Base-by-base conservation (phyloP, 1,140 invertebrate species). In the Cyphomyrmex costatus region DNA sequence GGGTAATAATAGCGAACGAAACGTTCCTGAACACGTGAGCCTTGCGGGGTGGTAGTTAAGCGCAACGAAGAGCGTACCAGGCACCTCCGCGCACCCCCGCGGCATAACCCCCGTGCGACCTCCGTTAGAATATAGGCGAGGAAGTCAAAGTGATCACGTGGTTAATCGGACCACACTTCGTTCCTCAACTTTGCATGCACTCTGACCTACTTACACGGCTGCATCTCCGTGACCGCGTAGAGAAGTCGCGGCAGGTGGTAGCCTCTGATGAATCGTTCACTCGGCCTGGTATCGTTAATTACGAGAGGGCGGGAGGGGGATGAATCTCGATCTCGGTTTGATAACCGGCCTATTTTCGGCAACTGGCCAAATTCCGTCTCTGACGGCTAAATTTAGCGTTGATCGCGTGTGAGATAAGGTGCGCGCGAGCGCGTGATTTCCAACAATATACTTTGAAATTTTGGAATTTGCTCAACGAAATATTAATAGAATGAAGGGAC, bases 121-220 rank as follows among this genome's bases (percentile, higher is more conserved):
- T n/a, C 19, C 51, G 49, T 78, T 24, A 30, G 83, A 92, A 93
- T 92, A 87, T 90, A 91, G 89, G 92, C 80, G 88, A 93, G 89
- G 84, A 92, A 89, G 89, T 65, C 85, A 90, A 92, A 90, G 91
- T 83, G 82, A 91, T 89, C 90, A 92, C 90, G 89, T 91, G 91
- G 88, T 90, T 92, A 88, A 89, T 92, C 88, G 88, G 92, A 92
- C 88, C 88, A 66, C 85, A 83, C 49, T 78, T 61, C 27, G 74
- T 79, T 76, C 51, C 46, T 49, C 63, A 36, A 73, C 49, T 70
- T 91, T 76, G 74, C 78, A 58, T 86, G 87, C 87, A 77, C 88
- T 92, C 86, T 93, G 93, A 93, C 92, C 92, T 90, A 93, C 88
- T 93, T 93, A 80, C 60, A 58, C 88, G 71, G 73, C 21, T 61